These are phyloP conservation scores for Phengaris alcon DNA, from an alignment of 2,888 invertebrate genomes.

Conservation along the genomic window DNA sequence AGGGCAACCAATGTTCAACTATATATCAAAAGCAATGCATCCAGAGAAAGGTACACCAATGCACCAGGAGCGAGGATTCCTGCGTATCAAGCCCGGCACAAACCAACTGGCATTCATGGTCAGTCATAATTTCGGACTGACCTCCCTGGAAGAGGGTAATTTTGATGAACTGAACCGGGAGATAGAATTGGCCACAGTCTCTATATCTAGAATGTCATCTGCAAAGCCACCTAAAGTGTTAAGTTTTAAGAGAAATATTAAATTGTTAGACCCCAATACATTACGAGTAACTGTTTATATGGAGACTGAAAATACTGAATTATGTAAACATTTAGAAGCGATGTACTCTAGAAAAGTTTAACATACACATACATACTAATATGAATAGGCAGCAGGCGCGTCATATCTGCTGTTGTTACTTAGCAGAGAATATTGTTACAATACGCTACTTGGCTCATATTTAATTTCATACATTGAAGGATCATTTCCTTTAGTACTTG, in stretches of 20 bases:
- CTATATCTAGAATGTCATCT: conserved; percentile 71
- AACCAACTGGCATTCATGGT: conserved; percentile 75
- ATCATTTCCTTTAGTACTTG: no score
- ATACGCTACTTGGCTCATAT: no score
- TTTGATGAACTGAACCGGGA: conserved; percentile 65
- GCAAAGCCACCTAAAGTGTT: conserved; percentile 76
- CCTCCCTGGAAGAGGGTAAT: conserved; percentile 79
- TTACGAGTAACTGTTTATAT: conserved; percentile 72
- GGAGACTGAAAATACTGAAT: conserved; percentile 76
- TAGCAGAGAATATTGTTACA: no score
- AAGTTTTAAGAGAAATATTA: conserved; percentile 64
- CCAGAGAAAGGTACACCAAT: conserved; percentile 75
- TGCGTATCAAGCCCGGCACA: conserved; percentile 78
- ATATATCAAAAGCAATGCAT: conserved; percentile 71
- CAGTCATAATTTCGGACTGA: conserved; percentile 82
- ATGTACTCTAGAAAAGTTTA: conserved; percentile 55
- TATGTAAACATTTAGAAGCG: conserved; percentile 77
- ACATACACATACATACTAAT: no score
- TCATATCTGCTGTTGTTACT: no score
- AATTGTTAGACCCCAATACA: conserved; percentile 49
- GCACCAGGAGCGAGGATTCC: conserved; percentile 82
- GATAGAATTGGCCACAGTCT: conserved; percentile 65
- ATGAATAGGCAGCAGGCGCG: no score
- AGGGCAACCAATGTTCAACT: conserved; percentile 82
- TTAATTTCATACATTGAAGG: no score